A percentile compares a stretch with the other conserved stretches of the same genome.
phyloP scores from a whole-genome alignment of 2,888 invertebrate species.

The Drosophila putrida region DNA sequence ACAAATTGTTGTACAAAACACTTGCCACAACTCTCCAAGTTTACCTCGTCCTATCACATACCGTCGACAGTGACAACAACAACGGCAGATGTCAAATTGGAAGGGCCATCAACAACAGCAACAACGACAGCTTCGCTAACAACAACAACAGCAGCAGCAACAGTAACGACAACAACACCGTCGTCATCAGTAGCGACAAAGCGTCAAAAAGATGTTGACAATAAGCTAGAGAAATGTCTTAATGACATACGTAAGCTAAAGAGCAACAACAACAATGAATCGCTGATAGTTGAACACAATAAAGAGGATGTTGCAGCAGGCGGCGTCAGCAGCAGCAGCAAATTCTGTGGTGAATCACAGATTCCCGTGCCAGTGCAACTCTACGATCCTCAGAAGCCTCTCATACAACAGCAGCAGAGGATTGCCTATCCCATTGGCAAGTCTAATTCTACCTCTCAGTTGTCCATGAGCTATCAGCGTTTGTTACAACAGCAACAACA shows the following conservation, averaged over 20 bases:
- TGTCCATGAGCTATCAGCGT: slow-evolving; percentile 81
- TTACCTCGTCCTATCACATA: slow-evolving; percentile 84
- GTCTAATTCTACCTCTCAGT: slow-evolving; percentile 84
- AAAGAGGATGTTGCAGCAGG: slow-evolving; percentile 60
- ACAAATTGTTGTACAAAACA: slow-evolving; percentile 84
- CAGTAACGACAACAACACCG: slow-evolving; percentile 29
- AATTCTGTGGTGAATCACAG: slow-evolving; percentile 66
- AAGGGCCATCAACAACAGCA: slow-evolving; percentile 33
- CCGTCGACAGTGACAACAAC: slow-evolving; percentile 30
- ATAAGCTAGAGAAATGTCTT: slow-evolving; percentile 84
- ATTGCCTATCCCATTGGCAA: slow-evolving; percentile 82
- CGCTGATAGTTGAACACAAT: slow-evolving; percentile 58
- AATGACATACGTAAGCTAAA: slow-evolving; percentile 84
- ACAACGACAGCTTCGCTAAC: slow-evolving; percentile 26
- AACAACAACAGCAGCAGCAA: slow-evolving; percentile 33
- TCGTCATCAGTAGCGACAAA: slow-evolving; percentile 70
- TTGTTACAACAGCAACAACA: slow-evolving; percentile 73
- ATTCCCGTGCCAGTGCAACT: slow-evolving; percentile 76
- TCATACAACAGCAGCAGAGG: slow-evolving; percentile 65
- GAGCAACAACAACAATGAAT: slow-evolving; percentile 57
- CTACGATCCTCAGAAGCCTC: slow-evolving; percentile 71
- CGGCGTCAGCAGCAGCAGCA: slow-evolving; percentile 48
- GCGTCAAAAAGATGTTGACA: slow-evolving; percentile 85
- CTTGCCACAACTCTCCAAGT: slow-evolving; percentile 84
- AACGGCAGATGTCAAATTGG: slow-evolving; percentile 16